A percentile compares a stretch with the other conserved stretches of the same genome.
Conservation (phyloP, 2,113 vertebrate species). For the Emydura subglobosa region DNA sequence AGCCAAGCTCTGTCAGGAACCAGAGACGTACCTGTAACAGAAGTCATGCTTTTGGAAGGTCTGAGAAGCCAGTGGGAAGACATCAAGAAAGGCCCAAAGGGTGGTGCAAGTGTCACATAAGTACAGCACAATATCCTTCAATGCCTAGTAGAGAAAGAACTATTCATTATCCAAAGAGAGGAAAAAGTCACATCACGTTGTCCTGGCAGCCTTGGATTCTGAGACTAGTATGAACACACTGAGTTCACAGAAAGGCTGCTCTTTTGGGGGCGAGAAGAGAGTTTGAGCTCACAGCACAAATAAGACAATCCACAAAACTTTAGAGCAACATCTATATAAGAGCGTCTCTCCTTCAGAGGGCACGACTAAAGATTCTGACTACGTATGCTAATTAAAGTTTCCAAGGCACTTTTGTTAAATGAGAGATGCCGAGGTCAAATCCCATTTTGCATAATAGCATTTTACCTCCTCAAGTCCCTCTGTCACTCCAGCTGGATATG, state of each 20-base stretch:
- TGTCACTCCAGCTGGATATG: fast-evolving
- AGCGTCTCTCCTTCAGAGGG: not conserved
- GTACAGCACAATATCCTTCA: slow-evolving; percentile 90
- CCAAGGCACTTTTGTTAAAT: not conserved
- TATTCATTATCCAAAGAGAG: not conserved
- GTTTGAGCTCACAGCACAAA: not conserved
- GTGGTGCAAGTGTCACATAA: slow-evolving; percentile 94
- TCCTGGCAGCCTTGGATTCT: not conserved
- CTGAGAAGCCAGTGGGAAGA: slow-evolving; percentile 90
- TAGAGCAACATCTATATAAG: not conserved
- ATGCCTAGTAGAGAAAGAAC: slow-evolving; percentile 81
- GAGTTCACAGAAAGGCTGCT: not conserved
- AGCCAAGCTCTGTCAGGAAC: not conserved
- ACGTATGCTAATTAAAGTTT: not conserved
- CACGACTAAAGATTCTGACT: not conserved
- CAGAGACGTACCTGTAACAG: slow-evolving; percentile 85
- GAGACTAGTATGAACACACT: not conserved
- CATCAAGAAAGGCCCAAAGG: slow-evolving; percentile 93
- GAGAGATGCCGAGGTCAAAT: not conserved
- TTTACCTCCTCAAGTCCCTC: not conserved
- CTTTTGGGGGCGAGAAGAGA: not conserved
- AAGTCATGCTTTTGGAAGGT: slow-evolving; percentile 92
- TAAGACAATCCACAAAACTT: not conserved
- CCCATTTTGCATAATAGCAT: not conserved
- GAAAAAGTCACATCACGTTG: not conserved